Evolutionary conservation across 2,113 vertebrate genomes (phyloP), one percentile per base, ranked within the genome.

Genomic region (Salvelinus sp.): DNA sequence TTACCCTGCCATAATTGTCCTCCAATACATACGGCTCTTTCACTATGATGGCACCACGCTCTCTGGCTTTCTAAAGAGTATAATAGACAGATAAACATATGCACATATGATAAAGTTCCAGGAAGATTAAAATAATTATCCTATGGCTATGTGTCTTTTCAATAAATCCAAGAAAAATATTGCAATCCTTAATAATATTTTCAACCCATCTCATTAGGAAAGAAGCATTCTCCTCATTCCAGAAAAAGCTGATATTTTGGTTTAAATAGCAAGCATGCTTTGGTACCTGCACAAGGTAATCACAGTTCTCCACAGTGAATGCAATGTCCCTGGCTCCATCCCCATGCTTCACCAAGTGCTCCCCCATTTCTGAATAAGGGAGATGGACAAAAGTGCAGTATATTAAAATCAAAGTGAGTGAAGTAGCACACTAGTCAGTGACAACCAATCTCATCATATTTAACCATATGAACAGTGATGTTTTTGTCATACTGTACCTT

Each of bases 271-370:
- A 75, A 69, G 50, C 0, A n/a, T 54, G 3, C 10, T 18, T 3
- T 44, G 22, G 80, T 76, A 98, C 97, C 96, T 98, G 91, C 69
- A 97, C 94, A 0, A 98, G 92, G 87, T 90, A 94, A 83, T 97
- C 95, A 20, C 96, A 97, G 80, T 98, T 94, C 74, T 97, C 92
- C 84, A 99, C 97, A 62, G 96, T 94, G 0, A 99, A 99, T 0
- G 96, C 95, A 0, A 99, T 0, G 20, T 99, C 97, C 92, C 97
- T 98, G 79, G 97, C 97, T 0, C 96, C 95, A 0, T 98, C 97
- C 0, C 97, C 97, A 0, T 99, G 97, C 72, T 96, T 96, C 74
- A 96, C 92, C 86, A 98, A 77, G 90, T 98, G 97, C 18, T 93
- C 88, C 0, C 97, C 97, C 94, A 98, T 96, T 89, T 96, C 97